Percentiles rank a stretch among this genome's conserved stretches.
Conservation (phyloP, 2,797 vertebrate species). For the Eulemur mongoz region DNA sequence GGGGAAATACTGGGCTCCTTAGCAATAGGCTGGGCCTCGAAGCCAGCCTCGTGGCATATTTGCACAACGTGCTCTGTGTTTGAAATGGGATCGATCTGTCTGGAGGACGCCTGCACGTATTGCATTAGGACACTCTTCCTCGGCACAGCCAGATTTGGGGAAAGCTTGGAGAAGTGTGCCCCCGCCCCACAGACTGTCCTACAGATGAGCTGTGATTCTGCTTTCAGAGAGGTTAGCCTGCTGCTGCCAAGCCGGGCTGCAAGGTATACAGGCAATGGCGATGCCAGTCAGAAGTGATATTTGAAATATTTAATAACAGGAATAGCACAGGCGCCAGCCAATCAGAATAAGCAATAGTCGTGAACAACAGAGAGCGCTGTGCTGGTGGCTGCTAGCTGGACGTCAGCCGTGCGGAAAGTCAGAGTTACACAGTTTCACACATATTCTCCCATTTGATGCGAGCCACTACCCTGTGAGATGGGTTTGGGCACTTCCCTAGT, state of each 20-base stretch:
- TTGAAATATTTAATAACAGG: not conserved
- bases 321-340: not conserved
- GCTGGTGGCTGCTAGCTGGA: not conserved
- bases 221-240: not conserved
- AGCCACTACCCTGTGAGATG: not conserved
- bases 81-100: constrained; percentile 35
- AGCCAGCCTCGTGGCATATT: not conserved
- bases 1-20: not conserved
- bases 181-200: not conserved
- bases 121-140: not conserved
- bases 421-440: not conserved
- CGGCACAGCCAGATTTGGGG: not conserved
- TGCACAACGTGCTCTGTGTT: not conserved
- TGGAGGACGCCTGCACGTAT: not conserved
- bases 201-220: not conserved
- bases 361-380: not conserved
- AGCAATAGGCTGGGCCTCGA: not conserved
- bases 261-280: not conserved
- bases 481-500: not conserved
- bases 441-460: not conserved
- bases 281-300: not conserved
- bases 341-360: not conserved
- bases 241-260: not conserved
- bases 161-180: not conserved
- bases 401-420: not conserved